phyloP scores from a whole-genome alignment of 2,888 invertebrate genomes.

The Strigamia transsilvanica region DNA sequence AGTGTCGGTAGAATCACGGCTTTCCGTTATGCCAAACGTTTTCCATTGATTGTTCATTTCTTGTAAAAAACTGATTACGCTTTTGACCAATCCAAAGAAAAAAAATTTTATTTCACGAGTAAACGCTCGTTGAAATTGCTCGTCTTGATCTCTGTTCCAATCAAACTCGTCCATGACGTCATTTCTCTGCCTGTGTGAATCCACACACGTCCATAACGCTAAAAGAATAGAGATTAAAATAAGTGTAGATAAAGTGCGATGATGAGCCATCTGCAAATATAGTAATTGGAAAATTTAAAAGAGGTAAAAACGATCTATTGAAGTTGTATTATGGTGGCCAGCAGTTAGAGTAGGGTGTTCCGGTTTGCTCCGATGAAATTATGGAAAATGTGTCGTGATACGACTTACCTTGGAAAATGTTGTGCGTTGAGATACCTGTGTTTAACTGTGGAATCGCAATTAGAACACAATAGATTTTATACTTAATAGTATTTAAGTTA shows the following conservation, averaged over 20 bases:
- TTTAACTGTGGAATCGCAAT: too few relatives aligned
- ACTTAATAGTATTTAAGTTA: too few relatives aligned
- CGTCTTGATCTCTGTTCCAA: not conserved
- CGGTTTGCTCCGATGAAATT: too few relatives aligned
- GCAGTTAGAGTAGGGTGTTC: too few relatives aligned
- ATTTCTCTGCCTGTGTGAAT: not conserved
- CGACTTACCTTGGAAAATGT: too few relatives aligned
- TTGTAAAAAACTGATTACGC: conserved; percentile 52
- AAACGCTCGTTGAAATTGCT: not conserved
- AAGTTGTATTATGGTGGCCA: too few relatives aligned
- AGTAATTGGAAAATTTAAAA: not conserved
- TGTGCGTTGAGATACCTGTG: too few relatives aligned
- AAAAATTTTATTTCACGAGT: conserved; percentile 51
- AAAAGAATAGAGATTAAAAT: not conserved
- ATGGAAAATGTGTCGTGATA: too few relatives aligned
- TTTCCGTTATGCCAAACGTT: not conserved
- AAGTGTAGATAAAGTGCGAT: not conserved
- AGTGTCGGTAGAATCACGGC: conserved; percentile 31
- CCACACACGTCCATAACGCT: conserved; percentile 2
- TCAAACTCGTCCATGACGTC: not conserved
- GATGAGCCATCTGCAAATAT: not conserved
- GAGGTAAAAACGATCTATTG: too few relatives aligned
- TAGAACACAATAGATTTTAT: too few relatives aligned
- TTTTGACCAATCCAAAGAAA: conserved; percentile 52
- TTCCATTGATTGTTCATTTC: conserved; percentile 46